A percentile compares a stretch with the other conserved stretches of the same genome.
Conservation (phyloP, 2,888 invertebrate genomes). For the Noctua comes region DNA sequence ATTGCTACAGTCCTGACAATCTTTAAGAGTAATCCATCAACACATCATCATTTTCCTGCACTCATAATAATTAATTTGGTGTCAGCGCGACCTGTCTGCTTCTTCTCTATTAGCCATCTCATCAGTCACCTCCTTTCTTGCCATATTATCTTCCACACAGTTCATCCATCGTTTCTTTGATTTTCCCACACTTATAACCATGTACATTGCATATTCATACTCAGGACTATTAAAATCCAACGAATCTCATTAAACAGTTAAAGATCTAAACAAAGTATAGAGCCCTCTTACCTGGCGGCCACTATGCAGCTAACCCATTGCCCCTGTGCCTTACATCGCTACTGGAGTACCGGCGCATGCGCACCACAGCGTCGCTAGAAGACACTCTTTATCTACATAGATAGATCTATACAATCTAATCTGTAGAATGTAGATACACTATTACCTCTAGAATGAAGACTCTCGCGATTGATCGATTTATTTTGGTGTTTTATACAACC, state of each 20-base stretch:
- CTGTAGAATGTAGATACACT: neutral
- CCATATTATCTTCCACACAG: neutral
- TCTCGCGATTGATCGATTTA: neutral
- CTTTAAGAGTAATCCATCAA: neutral
- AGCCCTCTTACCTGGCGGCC: conserved; percentile 25
- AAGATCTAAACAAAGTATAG: neutral
- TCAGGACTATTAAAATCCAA: neutral
- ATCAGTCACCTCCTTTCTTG: neutral
- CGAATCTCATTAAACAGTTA: neutral
- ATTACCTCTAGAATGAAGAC: conserved; percentile 12
- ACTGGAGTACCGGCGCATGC: conserved; percentile 40
- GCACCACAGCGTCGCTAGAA: conserved; percentile 22
- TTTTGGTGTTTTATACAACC: neutral
- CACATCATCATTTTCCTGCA: neutral
- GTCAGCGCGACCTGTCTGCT: no score
- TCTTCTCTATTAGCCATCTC: neutral
- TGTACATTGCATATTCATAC: neutral
- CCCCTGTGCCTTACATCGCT: conserved; percentile 58
- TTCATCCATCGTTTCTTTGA: neutral
- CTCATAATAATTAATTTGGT: neutral
- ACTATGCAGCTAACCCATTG: conserved; percentile 48
- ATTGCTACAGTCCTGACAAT: neutral
- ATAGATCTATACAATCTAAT: conserved; percentile 15
- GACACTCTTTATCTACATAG: conserved; percentile 28
- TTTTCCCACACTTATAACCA: neutral